Evolutionary conservation across 37 sponge, comb jelly and placozoan species (phyloP).

Genomic region (Cliona cf. orientalis): DNA sequence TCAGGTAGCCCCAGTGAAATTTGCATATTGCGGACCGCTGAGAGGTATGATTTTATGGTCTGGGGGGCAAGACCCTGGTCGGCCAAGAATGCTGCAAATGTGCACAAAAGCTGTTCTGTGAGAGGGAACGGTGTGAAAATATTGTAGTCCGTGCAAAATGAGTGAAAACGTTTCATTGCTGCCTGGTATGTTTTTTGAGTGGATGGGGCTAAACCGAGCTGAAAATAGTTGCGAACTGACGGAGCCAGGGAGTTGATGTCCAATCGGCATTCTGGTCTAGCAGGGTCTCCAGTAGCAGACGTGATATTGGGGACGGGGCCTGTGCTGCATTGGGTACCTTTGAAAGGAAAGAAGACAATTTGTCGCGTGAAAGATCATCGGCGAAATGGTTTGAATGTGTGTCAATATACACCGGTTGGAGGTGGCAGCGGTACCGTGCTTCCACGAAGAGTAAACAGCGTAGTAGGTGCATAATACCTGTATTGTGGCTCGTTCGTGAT

Average conservation of each 20-base stretch:
- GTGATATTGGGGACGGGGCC: too few species aligned
- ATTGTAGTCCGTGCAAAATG: constrained; percentile 14
- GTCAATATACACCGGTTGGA: constrained; percentile 1
- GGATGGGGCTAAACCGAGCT: too few species aligned
- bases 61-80: too few species aligned
- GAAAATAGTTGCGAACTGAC: too few species aligned
- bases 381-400: too few species aligned
- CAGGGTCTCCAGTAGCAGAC: too few species aligned
- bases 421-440: constrained; percentile 2
- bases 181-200: constrained; percentile 13
- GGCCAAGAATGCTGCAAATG: background rate
- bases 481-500: constrained; percentile 18
- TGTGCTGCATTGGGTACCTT: constrained; percentile 27
- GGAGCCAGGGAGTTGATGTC: too few species aligned
- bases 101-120: background rate
- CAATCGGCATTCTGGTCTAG: too few species aligned
- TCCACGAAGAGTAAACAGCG: constrained; percentile 26
- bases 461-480: constrained; percentile 37
- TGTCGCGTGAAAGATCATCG: constrained; percentile 38
- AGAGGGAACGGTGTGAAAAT: too few species aligned
- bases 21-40: too few species aligned
- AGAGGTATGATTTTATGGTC: too few species aligned
- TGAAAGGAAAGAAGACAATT: constrained; percentile 15
- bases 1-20: too few species aligned
- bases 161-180: constrained; percentile 24